These are phyloP conservation scores for Pterostichus madidus DNA, from an alignment of 2,888 invertebrate genomes.

Conservation along the genomic window DNA sequence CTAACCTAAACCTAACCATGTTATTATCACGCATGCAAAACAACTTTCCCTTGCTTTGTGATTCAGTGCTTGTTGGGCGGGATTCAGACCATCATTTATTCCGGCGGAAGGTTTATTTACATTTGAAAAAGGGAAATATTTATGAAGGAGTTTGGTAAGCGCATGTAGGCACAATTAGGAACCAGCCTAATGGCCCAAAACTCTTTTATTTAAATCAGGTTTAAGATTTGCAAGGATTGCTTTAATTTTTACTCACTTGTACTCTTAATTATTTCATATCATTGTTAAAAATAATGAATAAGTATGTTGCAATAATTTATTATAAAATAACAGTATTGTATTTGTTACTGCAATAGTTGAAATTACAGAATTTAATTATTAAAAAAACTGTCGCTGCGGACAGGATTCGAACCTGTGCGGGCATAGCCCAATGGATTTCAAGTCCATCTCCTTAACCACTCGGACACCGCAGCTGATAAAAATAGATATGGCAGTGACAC, in stretches of 20 bases:
- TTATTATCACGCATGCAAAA: constrained; percentile 36
- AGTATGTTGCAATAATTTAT: no score
- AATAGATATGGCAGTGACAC: neutral
- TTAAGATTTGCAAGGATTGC: neutral
- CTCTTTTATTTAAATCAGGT: constrained; percentile 29
- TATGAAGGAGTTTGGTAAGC: constrained; percentile 5
- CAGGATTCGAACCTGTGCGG: constrained; percentile 92
- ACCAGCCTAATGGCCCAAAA: constrained; percentile 2
- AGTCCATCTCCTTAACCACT: constrained; percentile 93
- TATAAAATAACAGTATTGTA: no score
- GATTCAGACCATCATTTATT: constrained; percentile 28
- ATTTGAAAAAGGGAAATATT: constrained; percentile 31
- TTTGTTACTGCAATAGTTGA: no score
- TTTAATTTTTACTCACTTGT: constrained; percentile 2
- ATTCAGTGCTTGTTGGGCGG: constrained; percentile 21
- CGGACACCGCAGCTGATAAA: constrained; percentile 84
- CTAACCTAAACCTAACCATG: neutral
- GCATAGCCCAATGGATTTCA: constrained; percentile 89
- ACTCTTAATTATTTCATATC: no score
- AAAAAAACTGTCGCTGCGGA: constrained; percentile 83
- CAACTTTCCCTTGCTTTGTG: constrained; percentile 49
- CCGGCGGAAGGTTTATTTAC: neutral
- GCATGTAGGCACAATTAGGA: constrained; percentile 20
- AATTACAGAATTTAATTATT: no score
- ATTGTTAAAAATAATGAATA: no score